Base-by-base conservation (phyloP, 2,113 vertebrate genomes). In the Lutjanus erythropterus region DNA sequence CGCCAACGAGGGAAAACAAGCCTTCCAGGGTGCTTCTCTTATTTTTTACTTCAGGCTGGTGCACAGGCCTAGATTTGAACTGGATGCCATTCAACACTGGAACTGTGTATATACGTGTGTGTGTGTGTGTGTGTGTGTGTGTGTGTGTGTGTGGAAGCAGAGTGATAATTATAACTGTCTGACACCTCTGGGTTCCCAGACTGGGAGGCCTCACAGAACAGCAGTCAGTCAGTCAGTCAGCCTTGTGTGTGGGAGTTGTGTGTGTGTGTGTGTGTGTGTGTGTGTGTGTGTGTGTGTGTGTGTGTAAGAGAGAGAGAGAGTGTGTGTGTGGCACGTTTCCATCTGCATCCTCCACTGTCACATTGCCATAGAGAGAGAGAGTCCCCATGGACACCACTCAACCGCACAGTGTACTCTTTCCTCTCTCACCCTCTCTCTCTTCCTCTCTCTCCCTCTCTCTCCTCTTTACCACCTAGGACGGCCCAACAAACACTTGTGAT, bases 161-260 rank as follows among this genome's bases (percentile, higher is more conserved):
- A 91, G 88, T 89, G 89, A 90, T 92, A 92, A 92, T 92, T 90
- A 91, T 91, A 91, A 88, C 89, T 85, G 91, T 92, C 91, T 92
- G 85, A 88, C 89, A 91, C 89, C 88, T 92, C 75, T 85, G 86
- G 89, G 85, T 88, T 84, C 84, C 84, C 88, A 92, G 88, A 84
- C 86, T 86, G 81, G 83, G 85, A 87, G 88, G 85, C 78, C 83
- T 86, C 76, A 14, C 89, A 79, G 81, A 90, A 83, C 84, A 87
- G 88, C 86, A 91, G 86, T 81, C 85, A 90, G 72, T 87, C 75
- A 80, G 75, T 69, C 75, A 80, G 75, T 69, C 83, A 85, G 50
- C 21, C 82, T n/a, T n/a, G 79, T 72, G 79, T 55, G 74, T 66
- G 58, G 33, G 68, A 69, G 73, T 70, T 60, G 42, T 58, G 9